A percentile compares a stretch with the other conserved stretches of the same genome.
Conservation (phyloP, 2,797 vertebrate genomes). For the Sternarchorhynchus goeldii region DNA sequence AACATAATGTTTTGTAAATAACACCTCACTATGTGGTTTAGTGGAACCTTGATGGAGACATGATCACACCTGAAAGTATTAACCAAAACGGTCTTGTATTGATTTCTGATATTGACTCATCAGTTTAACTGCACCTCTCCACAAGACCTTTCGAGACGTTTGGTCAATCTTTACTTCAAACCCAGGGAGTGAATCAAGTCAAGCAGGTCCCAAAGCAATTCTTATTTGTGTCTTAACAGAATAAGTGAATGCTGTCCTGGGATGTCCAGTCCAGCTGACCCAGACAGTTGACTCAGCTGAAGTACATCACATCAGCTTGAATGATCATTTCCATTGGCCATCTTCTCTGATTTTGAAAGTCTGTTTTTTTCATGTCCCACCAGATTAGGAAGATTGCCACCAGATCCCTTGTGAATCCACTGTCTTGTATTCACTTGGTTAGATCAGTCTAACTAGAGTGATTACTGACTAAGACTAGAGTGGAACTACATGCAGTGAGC, state of each 20-base stretch:
- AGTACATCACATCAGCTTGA: conserved; percentile 63
- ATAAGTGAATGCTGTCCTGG: conserved; percentile 55
- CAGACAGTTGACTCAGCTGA: conserved; percentile 68
- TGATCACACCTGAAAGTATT: conserved; percentile 30
- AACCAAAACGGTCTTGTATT: conserved; percentile 50
- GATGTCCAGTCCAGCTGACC: conserved; percentile 55
- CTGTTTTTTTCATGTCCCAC: conserved; percentile 56
- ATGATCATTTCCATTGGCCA: conserved; percentile 61
- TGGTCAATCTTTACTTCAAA: conserved; percentile 34
- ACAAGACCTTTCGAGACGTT: conserved; percentile 30
- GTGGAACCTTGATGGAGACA: conserved; percentile 11
- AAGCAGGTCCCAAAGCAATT: conserved; percentile 49
- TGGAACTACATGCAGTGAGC: conserved; percentile 69
- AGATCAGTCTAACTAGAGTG: too few relatives aligned
- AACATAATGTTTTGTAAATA: background rate
- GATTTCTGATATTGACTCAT: conserved; percentile 49
- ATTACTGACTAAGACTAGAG: too few relatives aligned
- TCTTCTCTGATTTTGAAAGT: conserved; percentile 61
- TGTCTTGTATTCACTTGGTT: conserved; percentile 49
- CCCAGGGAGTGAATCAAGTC: conserved; percentile 48
- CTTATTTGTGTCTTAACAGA: conserved; percentile 49
- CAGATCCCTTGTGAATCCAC: conserved; percentile 53
- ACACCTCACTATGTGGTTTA: conserved; percentile 32
- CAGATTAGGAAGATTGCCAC: conserved; percentile 61
- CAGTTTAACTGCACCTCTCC: conserved; percentile 46